A percentile compares a stretch with the other conserved stretches of the same genome.
These are phyloP conservation scores for Megaleporinus macrocephalus DNA, from an alignment of 2,113 vertebrate species.

Conservation along the genomic window DNA sequence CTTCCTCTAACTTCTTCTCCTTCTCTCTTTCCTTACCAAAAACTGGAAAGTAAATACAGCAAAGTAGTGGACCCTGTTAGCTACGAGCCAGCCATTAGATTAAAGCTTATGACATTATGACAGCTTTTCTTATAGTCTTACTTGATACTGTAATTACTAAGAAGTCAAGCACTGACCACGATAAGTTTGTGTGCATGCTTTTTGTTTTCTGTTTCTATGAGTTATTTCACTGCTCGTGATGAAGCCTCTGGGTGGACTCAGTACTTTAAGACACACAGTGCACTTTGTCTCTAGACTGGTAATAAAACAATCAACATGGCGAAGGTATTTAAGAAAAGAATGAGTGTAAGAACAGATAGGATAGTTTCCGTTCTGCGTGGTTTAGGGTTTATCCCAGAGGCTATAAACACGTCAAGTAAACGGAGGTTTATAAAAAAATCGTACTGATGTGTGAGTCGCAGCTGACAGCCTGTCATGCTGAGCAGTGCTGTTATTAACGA, in stretches of 20 bases:
- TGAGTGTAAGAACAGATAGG: background rate
- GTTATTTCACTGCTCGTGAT: background rate
- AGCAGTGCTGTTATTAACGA: background rate
- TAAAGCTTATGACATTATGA: background rate
- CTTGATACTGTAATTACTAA: background rate
- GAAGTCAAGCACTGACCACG: too few relatives aligned
- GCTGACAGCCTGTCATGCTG: background rate
- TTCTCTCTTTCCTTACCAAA: slow-evolving; percentile 88
- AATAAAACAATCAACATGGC: background rate
- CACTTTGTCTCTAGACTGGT: background rate
- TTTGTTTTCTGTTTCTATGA: background rate
- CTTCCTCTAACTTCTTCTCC: slow-evolving; percentile 89
- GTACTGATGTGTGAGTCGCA: background rate
- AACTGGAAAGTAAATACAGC: slow-evolving; percentile 67
- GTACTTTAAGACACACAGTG: background rate
- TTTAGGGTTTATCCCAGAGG: background rate
- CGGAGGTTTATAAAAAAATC: background rate
- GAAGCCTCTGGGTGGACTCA: background rate
- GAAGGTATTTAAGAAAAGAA: background rate
- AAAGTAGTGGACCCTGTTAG: background rate
- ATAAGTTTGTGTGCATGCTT: background rate
- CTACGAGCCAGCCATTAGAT: background rate
- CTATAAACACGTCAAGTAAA: background rate
- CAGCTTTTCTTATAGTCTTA: background rate
- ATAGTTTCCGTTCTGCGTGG: too few relatives aligned